Evolutionary conservation across 1,140 invertebrate genomes (phyloP).

Genomic region (Thaumetopoea pityocampa): DNA sequence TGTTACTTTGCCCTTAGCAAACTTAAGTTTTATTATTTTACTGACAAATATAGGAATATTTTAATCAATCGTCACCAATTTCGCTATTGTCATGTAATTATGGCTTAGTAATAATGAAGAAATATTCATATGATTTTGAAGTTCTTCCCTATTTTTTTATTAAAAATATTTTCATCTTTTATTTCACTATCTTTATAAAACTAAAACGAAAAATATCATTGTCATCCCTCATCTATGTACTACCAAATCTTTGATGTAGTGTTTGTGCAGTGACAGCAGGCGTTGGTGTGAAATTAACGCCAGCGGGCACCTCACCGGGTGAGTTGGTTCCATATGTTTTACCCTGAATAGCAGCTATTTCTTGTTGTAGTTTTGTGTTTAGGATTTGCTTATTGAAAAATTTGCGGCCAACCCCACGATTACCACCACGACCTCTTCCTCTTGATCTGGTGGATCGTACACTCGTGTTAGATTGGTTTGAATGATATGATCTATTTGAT

Average conservation of each 20-base stretch:
- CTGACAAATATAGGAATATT: no score
- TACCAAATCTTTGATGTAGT: constrained; percentile 64
- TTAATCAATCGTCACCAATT: no score
- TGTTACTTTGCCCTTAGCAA: no score
- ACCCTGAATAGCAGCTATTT: constrained; percentile 65
- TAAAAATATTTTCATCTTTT: no score
- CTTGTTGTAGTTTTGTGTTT: constrained; percentile 59
- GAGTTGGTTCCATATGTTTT: constrained; percentile 39
- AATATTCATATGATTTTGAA: no score
- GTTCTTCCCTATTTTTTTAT: no score
- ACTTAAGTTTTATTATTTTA: no score
- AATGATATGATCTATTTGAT: constrained; percentile 45
- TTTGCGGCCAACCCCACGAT: constrained; percentile 51
- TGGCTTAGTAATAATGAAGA: no score
- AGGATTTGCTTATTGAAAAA: constrained; percentile 62
- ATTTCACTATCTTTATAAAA: neutral
- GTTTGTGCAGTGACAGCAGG: constrained; percentile 55
- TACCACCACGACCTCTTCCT: constrained; percentile 45
- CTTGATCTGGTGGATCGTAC: constrained; percentile 39
- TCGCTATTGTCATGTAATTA: no score
- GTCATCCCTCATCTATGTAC: constrained; percentile 16
- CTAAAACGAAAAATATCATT: constrained; percentile 2
- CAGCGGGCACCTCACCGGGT: constrained; percentile 36
- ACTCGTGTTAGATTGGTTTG: constrained; percentile 47
- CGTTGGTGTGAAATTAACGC: constrained; percentile 55